Evolutionary conservation across 2,797 vertebrate species (phyloP), one percentile per base, ranked within the genome.

Genomic region (Anomalospiza imberbis): DNA sequence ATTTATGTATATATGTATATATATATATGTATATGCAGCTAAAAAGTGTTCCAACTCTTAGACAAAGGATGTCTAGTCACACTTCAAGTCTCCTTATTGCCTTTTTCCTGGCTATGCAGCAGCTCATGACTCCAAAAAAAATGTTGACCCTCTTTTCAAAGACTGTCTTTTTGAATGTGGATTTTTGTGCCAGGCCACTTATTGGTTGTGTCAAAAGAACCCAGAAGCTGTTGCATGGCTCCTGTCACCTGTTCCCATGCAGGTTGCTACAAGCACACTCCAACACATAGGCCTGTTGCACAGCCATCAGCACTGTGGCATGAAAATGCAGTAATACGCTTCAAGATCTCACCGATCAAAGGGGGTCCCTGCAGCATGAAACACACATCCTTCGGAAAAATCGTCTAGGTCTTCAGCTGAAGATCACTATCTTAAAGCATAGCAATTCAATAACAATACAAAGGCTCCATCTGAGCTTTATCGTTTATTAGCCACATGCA

Each of bases 401-500:
- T 65, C 1, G 1, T 12, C 63, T 54, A 34, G 19, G 55, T 87
- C 61, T 77, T 78, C 60, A 84, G 75, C 47, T 89, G 73, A 53
- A 88, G 57, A 87, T 72, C 54, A 51, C 48, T 60, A 14, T 78
- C 76, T 81, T 75, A 45, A 92, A 84, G 55, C 72, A 68, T 31
- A 60, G 66, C 82, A 86, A 88, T 78, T 85, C 70, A 61, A 10
- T 55, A 84, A 85, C 47, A 87, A 55, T 38, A 66, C 29, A 50
- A 85, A 70, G 63, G 17, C 21, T 93, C 72, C 45, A 47, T 95
- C 44, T 81, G 68, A 95, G 73, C 19, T 78, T 80, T 57, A 73
- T 53, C 81, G 40, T 88, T 92, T 94, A 77, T 91, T 92, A 89
- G 65, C 36, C 91, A 86, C 45, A 87, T 92, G 63, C 62, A 74